These are phyloP conservation scores for Limonius californicus DNA, from an alignment of 1,140 invertebrate genomes.

Conservation along the genomic window DNA sequence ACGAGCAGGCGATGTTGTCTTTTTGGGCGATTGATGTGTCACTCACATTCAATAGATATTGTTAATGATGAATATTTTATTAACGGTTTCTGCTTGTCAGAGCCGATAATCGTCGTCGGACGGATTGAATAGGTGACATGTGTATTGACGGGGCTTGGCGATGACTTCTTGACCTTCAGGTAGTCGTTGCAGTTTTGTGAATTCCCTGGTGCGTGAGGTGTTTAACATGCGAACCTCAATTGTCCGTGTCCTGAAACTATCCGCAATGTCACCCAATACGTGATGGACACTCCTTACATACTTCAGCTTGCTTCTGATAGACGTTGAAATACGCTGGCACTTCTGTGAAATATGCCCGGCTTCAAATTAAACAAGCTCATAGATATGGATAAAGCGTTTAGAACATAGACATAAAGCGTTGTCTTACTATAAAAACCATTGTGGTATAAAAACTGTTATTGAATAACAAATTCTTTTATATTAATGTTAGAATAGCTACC, in stretches of 20 bases:
- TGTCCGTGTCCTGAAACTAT: slow-evolving; percentile 39
- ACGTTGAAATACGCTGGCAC: slow-evolving; percentile 2
- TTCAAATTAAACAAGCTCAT: background rate
- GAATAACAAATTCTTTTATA: too few relatives aligned
- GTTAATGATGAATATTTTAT: too few relatives aligned
- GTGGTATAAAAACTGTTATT: too few relatives aligned
- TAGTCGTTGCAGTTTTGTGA: slow-evolving; percentile 33
- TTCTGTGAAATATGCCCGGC: background rate
- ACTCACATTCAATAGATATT: too few relatives aligned
- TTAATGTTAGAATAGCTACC: too few relatives aligned
- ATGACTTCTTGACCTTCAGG: slow-evolving; percentile 33
- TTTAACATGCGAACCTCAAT: slow-evolving; percentile 33
- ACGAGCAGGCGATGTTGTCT: too few relatives aligned
- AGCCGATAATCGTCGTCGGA: too few relatives aligned
- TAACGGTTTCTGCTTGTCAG: too few relatives aligned
- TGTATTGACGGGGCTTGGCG: slow-evolving; percentile 2
- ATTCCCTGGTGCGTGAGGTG: slow-evolving; percentile 37
- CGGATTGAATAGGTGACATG: background rate
- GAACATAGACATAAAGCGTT: too few relatives aligned
- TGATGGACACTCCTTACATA: slow-evolving; percentile 46
- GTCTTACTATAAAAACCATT: too few relatives aligned
- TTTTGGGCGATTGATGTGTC: too few relatives aligned
- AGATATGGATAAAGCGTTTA: background rate
- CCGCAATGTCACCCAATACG: slow-evolving; percentile 47
- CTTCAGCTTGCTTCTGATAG: slow-evolving; percentile 7